Evolutionary conservation across 2,797 vertebrate species (phyloP).

Genomic region (Argentina silus): DNA sequence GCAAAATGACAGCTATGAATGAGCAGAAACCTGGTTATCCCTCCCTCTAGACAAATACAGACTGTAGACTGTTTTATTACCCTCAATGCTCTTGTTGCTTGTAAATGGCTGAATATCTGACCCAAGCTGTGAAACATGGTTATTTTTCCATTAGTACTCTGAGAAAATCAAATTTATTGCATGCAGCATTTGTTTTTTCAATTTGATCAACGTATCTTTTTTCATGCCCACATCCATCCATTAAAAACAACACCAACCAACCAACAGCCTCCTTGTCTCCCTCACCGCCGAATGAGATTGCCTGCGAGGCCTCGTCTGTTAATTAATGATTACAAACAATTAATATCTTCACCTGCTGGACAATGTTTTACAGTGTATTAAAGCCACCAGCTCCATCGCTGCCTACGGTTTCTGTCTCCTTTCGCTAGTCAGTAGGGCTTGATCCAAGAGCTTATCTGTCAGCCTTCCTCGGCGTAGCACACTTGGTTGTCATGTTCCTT

Average conservation of each 20-base stretch:
- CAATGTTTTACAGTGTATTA: too few species aligned
- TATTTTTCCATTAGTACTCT: constrained; percentile 1
- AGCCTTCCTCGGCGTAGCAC: too few species aligned
- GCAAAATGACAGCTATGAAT: constrained; percentile 8
- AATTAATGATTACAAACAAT: constrained; percentile 20
- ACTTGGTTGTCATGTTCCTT: too few species aligned
- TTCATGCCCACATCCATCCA: constrained; percentile 23
- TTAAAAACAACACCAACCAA: too few species aligned
- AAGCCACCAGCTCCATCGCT: too few species aligned
- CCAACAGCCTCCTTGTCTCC: background rate
- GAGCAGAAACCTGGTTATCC: constrained; percentile 4
- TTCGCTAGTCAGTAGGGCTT: too few species aligned
- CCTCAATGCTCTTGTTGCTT: background rate
- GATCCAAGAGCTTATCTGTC: too few species aligned
- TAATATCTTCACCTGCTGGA: constrained; percentile 35
- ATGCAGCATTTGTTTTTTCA: background rate
- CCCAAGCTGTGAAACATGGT: constrained; percentile 9
- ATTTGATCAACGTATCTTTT: constrained; percentile 22
- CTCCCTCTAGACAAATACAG: constrained; percentile 2
- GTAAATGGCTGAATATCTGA: constrained; percentile 1
- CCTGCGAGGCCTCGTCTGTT: constrained; percentile 13
- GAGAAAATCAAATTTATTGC: constrained; percentile 13
- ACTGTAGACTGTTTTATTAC: constrained; percentile 16
- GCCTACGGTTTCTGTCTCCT: too few species aligned
- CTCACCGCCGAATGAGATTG: constrained; percentile 17